These are phyloP conservation scores for Gryllus bimaculatus DNA, from an alignment of 1,140 invertebrate species.

Conservation along the genomic window DNA sequence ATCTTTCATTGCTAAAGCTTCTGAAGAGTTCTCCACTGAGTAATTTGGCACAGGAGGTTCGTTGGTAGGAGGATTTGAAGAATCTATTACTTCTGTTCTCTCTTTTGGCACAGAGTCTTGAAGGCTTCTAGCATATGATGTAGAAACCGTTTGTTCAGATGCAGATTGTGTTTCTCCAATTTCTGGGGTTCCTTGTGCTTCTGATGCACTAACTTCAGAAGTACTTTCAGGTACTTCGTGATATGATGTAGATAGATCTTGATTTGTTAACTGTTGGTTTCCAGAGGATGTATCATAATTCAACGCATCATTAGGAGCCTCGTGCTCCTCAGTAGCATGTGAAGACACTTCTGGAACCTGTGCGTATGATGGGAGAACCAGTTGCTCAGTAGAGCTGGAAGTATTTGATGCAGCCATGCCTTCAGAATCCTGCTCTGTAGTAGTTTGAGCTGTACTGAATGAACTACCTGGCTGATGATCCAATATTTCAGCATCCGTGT, in stretches of 20 bases:
- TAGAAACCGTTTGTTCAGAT: neutral
- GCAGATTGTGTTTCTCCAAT: neutral
- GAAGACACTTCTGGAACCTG: conserved; percentile 6
- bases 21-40: neutral
- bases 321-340: neutral
- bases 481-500: neutral
- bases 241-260: neutral
- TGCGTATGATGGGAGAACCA: neutral
- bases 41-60: neutral
- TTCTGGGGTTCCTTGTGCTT: neutral
- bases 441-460: neutral
- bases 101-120: neutral
- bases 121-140: neutral
- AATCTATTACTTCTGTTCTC: neutral
- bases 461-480: neutral
- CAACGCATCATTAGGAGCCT: neutral
- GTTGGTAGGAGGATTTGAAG: neutral
- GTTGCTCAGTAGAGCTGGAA: neutral
- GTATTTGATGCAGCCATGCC: neutral
- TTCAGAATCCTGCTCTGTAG: neutral
- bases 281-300: neutral
- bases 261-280: neutral
- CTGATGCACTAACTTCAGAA: neutral
- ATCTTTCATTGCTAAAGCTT: neutral
- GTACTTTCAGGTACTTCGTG: neutral